These are phyloP conservation scores for Drosophila parvula DNA, from an alignment of 1,140 invertebrate species.

Conservation along the genomic window DNA sequence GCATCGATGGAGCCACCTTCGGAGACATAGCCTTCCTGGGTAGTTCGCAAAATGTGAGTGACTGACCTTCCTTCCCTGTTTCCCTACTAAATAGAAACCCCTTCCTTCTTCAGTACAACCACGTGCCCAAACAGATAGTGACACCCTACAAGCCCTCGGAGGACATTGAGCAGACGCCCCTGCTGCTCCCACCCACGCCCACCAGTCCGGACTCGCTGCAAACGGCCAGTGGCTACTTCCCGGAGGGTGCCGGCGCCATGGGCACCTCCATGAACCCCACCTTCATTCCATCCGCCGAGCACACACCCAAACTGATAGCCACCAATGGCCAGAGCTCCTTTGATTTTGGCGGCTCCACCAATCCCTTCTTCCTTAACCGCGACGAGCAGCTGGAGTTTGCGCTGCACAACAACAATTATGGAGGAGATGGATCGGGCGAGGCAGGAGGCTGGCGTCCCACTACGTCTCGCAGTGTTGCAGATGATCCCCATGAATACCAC, in stretches of 20 bases:
- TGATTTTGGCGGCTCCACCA: constrained; percentile 75
- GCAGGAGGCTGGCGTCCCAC: constrained; percentile 48
- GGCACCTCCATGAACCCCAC: constrained; percentile 77
- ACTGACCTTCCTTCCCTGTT: not conserved
- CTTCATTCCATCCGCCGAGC: constrained; percentile 80
- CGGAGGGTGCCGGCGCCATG: constrained; percentile 59
- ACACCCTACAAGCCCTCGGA: constrained; percentile 94
- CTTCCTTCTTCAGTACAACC: constrained; percentile 86
- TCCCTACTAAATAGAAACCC: not conserved
- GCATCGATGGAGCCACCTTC: constrained; percentile 97
- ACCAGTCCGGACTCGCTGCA: constrained; percentile 86
- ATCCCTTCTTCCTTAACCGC: constrained; percentile 74
- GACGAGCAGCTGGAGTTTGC: constrained; percentile 70
- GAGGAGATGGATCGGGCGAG: constrained; percentile 57
- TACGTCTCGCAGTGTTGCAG: constrained; percentile 48
- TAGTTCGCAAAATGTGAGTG: constrained; percentile 85
- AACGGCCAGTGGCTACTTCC: constrained; percentile 83
- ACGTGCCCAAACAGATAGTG: constrained; percentile 93
- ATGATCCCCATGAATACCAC: constrained; percentile 92
- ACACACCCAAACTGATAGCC: constrained; percentile 76
- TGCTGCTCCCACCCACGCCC: constrained; percentile 84
- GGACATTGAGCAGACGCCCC: constrained; percentile 87
- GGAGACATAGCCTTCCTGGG: constrained; percentile 95
- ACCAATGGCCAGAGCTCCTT: constrained; percentile 76
- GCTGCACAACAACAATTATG: constrained; percentile 78